A percentile compares a stretch with the other conserved stretches of the same genome.
phyloP scores from a whole-genome alignment of 2,888 invertebrate species.

The Eustalomyia histrio region DNA sequence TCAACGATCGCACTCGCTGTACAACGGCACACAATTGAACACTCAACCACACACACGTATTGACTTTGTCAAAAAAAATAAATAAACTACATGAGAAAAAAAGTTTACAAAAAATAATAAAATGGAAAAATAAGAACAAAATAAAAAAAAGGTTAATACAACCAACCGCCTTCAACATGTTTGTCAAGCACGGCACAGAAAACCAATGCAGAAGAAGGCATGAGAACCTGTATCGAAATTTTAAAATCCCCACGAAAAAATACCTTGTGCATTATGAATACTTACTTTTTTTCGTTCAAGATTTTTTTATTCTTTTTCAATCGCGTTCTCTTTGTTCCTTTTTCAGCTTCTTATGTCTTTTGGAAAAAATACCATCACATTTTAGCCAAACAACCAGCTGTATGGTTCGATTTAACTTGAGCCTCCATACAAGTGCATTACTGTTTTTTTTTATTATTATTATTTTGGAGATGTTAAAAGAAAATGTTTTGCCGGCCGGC shows the following conservation, averaged over 20 bases:
- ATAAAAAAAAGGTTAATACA: slow-evolving; percentile 44
- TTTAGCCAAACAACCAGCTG: slow-evolving; percentile 48
- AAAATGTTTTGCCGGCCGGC: slow-evolving; percentile 62
- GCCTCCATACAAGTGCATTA: slow-evolving; percentile 54
- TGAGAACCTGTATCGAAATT: slow-evolving; percentile 59
- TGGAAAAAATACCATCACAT: slow-evolving; percentile 26
- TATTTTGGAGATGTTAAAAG: slow-evolving; percentile 60
- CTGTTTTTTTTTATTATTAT: slow-evolving; percentile 39
- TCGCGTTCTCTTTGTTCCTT: slow-evolving; percentile 24
- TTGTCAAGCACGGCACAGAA: slow-evolving; percentile 30
- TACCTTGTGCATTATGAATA: slow-evolving; percentile 26
- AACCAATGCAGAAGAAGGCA: slow-evolving; percentile 41
- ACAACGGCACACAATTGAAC: slow-evolving; percentile 36
- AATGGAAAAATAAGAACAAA: slow-evolving; percentile 25
- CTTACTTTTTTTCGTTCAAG: slow-evolving; percentile 29
- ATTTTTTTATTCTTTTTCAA: slow-evolving; percentile 18
- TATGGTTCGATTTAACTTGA: slow-evolving; percentile 42
- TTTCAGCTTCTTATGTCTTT: slow-evolving; percentile 10
- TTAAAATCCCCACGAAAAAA: slow-evolving; percentile 38
- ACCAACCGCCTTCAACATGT: slow-evolving; percentile 51
- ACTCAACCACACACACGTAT: slow-evolving; percentile 19
- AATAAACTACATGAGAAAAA: slow-evolving; percentile 33
- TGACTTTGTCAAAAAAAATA: slow-evolving; percentile 51
- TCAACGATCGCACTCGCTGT: slow-evolving; percentile 54
- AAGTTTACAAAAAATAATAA: slow-evolving; percentile 38